A percentile compares a stretch with the other conserved stretches of the same genome.
These are phyloP conservation scores for Xiphophorus birchmanni DNA, from an alignment of 2,797 vertebrate species.

Conservation along the genomic window DNA sequence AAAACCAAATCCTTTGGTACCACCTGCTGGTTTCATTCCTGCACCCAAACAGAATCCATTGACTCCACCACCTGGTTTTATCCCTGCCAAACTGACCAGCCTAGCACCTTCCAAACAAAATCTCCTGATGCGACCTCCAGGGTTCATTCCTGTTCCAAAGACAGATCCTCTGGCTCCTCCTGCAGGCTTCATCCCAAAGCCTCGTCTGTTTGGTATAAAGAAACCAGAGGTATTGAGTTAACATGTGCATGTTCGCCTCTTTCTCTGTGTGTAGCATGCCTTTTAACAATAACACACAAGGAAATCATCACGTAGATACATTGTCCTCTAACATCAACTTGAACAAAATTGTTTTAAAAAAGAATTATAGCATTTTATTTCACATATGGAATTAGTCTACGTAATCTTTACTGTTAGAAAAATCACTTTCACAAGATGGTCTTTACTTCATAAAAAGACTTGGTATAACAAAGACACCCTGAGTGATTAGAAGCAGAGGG, in stretches of 20 bases:
- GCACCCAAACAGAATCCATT: slow-evolving; percentile 56
- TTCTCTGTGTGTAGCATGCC: slow-evolving; percentile 45
- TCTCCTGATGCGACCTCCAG: slow-evolving; percentile 54
- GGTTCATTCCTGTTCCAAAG: slow-evolving; percentile 70
- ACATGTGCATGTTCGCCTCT: slow-evolving; percentile 46
- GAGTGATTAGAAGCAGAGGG: slow-evolving; percentile 24
- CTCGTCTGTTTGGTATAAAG: slow-evolving; percentile 59
- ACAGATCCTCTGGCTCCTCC: slow-evolving; percentile 75
- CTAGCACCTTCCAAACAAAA: slow-evolving; percentile 55
- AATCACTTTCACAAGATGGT: background rate
- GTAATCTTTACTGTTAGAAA: slow-evolving; percentile 7
- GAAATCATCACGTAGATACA: slow-evolving; percentile 4
- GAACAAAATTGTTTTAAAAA: background rate
- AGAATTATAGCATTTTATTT: background rate
- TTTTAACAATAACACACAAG: slow-evolving; percentile 30
- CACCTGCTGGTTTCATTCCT: slow-evolving; percentile 71
- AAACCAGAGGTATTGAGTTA: slow-evolving; percentile 77
- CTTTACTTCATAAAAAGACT: slow-evolving; percentile 12
- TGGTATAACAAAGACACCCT: slow-evolving; percentile 28
- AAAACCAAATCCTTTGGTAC: slow-evolving; percentile 56
- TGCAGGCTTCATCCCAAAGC: slow-evolving; percentile 81
- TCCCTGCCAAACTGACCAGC: slow-evolving; percentile 70
- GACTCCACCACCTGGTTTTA: slow-evolving; percentile 76
- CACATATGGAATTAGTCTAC: background rate
- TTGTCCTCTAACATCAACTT: slow-evolving; percentile 5